Evolutionary conservation across 2,797 vertebrate species (phyloP).

Genomic region (Tapera naevia): DNA sequence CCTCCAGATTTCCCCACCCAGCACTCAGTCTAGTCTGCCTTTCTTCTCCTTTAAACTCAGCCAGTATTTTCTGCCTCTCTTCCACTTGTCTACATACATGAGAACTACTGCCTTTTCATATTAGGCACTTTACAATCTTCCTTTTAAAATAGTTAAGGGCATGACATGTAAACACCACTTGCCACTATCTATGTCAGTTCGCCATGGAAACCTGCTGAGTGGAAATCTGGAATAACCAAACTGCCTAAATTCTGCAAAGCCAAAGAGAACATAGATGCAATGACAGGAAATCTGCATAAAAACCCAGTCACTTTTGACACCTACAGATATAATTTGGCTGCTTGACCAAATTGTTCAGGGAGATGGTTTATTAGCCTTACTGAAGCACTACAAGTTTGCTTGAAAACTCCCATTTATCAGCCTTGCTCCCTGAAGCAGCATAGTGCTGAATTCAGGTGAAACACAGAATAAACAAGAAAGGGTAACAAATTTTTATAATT

Average conservation of each 20-base stretch:
- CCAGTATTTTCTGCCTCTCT: constrained; percentile 21
- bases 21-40: neutral
- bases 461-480: neutral
- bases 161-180: neutral
- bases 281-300: neutral
- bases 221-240: constrained; percentile 31
- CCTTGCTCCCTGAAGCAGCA: neutral
- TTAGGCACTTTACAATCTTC: neutral
- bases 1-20: constrained; percentile 47
- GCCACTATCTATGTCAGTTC: neutral
- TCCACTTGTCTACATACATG: neutral
- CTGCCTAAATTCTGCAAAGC: constrained; percentile 19
- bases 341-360: constrained; percentile 16
- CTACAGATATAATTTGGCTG: constrained; percentile 6
- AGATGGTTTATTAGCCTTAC: constrained; percentile 4
- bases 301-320: constrained; percentile 37
- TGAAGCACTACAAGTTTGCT: neutral
- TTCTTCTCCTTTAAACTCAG: constrained; percentile 7
- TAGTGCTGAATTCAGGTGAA: neutral
- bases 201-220: constrained; percentile 16
- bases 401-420: constrained; percentile 36
- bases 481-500: neutral
- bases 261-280: neutral
- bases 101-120: neutral
- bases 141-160: constrained; percentile 2